phyloP scores from a whole-genome alignment of 2,888 invertebrate species.

The Philereme transversata region DNA sequence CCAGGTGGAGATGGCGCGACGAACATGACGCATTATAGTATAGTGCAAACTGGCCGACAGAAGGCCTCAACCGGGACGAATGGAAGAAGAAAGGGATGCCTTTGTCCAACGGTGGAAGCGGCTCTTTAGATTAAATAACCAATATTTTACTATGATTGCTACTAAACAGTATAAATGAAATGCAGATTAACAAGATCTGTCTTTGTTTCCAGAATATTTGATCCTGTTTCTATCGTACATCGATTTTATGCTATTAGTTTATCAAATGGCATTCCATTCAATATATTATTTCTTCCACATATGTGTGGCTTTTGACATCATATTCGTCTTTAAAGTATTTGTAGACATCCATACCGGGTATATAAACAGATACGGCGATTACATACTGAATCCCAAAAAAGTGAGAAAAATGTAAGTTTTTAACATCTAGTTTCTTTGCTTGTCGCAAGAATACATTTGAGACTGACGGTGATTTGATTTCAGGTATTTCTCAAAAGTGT shows the following conservation, averaged over 20 bases:
- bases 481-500: conserved; percentile 74
- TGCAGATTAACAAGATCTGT: conserved; percentile 1
- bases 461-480: conserved; percentile 25
- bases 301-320: conserved; percentile 63
- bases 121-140: no score
- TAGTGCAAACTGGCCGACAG: no score
- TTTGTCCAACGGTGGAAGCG: no score
- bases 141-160: no score
- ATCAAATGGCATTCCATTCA: conserved; percentile 79
- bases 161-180: no score
- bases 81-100: no score
- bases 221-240: conserved; percentile 67
- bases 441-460: no score
- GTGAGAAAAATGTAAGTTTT: conserved; percentile 70
- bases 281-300: conserved; percentile 59
- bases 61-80: no score
- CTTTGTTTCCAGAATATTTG: conserved; percentile 68
- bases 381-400: conserved; percentile 70
- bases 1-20: no score
- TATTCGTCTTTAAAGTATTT: conserved; percentile 74
- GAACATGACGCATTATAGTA: no score
- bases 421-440: no score
- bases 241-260: conserved; percentile 73
- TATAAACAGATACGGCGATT: conserved; percentile 79
- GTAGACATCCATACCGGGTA: conserved; percentile 77